Evolutionary conservation across 1,140 invertebrate genomes (phyloP).

Genomic region (Drosophila saltans): DNA sequence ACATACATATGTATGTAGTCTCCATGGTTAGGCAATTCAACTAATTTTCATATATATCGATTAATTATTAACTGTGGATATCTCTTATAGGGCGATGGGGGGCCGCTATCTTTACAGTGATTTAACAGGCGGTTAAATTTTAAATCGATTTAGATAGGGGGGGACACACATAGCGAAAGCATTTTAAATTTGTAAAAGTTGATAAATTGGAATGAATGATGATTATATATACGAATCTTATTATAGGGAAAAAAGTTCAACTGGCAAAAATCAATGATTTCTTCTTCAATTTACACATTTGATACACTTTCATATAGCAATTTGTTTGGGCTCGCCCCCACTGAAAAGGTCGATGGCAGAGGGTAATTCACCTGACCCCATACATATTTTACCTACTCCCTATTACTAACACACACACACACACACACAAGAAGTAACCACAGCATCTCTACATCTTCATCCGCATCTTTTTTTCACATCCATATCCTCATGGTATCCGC

Average conservation of each 20-base stretch:
- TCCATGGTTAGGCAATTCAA: no score
- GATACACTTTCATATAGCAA: constrained; percentile 1
- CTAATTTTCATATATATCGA: no score
- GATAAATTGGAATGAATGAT: no score
- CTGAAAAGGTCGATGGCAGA: constrained; percentile 8
- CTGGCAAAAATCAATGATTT: constrained; percentile 1
- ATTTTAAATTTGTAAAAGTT: no score
- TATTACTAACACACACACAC: not conserved
- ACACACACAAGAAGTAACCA: not conserved
- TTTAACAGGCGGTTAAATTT: no score
- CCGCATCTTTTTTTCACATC: constrained; percentile 30
- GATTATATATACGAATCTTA: not conserved
- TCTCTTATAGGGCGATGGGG: no score
- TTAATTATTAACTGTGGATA: no score
- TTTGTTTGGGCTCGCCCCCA: not conserved
- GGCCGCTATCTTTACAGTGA: no score
- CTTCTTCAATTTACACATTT: constrained; percentile 1
- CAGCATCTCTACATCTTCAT: constrained; percentile 9
- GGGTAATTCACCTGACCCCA: constrained; percentile 8
- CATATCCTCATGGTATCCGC: constrained; percentile 42
- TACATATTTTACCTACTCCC: not conserved
- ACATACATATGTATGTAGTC: no score
- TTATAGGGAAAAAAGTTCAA: not conserved
- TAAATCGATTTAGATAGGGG: no score
- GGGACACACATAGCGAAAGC: no score